Evolutionary conservation across 2,888 invertebrate genomes (phyloP).

Genomic region (Apamea monoglypha): DNA sequence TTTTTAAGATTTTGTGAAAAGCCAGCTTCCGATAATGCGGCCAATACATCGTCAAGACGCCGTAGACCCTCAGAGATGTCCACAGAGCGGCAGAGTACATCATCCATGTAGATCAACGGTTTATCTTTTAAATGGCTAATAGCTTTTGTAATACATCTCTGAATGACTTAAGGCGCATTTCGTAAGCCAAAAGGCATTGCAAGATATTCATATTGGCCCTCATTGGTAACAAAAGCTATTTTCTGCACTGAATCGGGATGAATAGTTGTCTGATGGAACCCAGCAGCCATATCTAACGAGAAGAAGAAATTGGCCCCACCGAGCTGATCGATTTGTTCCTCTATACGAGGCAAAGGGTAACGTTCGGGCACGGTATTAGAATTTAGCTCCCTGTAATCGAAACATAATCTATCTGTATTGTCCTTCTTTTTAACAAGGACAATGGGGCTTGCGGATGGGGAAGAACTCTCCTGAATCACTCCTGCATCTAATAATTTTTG

Average conservation of each 20-base stretch:
- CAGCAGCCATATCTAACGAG: background rate
- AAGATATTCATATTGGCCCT: too few relatives aligned
- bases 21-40: slow-evolving; percentile 33
- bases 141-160: background rate
- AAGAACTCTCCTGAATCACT: background rate
- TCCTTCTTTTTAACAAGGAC: slow-evolving; percentile 5
- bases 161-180: background rate
- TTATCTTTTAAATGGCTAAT: too few relatives aligned
- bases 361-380: too few relatives aligned
- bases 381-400: too few relatives aligned
- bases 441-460: background rate
- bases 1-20: slow-evolving; percentile 58
- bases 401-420: background rate
- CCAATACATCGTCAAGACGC: slow-evolving; percentile 1
- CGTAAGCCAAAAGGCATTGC: background rate
- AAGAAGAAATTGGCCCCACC: background rate
- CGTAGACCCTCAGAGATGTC: slow-evolving; percentile 6
- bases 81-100: background rate
- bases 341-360: background rate
- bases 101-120: slow-evolving; percentile 2
- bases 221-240: slow-evolving; percentile 9
- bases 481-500: background rate
- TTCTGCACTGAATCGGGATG: background rate
- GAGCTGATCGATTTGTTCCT: slow-evolving; percentile 6
- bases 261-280: slow-evolving; percentile 3